These are phyloP conservation scores for Rhagoletis zephyria DNA, from an alignment of 1,140 invertebrate species.

Conservation along the genomic window DNA sequence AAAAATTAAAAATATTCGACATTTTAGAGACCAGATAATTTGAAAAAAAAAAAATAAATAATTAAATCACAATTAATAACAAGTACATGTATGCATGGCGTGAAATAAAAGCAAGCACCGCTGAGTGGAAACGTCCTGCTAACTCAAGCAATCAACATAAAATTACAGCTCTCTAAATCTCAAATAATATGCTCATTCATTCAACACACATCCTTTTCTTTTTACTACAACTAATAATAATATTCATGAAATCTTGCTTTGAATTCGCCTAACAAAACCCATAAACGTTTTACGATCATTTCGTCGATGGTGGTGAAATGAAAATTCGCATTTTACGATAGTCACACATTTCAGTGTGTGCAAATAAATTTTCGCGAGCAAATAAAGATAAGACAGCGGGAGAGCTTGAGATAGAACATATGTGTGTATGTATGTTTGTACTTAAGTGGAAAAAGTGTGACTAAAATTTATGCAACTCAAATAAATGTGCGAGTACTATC, in stretches of 20 bases:
- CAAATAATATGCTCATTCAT: neutral
- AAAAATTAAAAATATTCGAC: no score
- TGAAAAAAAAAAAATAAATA: no score
- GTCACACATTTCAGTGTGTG: neutral
- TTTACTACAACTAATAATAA: neutral
- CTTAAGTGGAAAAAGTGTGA: neutral
- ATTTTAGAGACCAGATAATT: no score
- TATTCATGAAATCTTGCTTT: neutral
- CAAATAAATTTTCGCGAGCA: neutral
- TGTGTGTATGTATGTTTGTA: neutral
- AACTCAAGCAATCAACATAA: neutral
- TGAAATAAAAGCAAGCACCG: no score
- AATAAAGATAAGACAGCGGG: neutral
- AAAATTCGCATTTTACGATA: slow-evolving; percentile 22
- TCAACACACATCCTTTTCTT: no score
- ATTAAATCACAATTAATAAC: no score
- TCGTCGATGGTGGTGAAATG: neutral
- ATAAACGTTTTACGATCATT: neutral
- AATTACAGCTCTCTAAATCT: neutral
- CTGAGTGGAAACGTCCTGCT: neutral
- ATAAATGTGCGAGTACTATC: neutral
- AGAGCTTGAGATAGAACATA: neutral
- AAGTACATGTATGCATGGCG: no score
- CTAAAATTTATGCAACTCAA: neutral
- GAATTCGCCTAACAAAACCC: neutral